Evolutionary conservation across 2,888 invertebrate genomes (phyloP).

Genomic region (Ophioninae sp.): DNA sequence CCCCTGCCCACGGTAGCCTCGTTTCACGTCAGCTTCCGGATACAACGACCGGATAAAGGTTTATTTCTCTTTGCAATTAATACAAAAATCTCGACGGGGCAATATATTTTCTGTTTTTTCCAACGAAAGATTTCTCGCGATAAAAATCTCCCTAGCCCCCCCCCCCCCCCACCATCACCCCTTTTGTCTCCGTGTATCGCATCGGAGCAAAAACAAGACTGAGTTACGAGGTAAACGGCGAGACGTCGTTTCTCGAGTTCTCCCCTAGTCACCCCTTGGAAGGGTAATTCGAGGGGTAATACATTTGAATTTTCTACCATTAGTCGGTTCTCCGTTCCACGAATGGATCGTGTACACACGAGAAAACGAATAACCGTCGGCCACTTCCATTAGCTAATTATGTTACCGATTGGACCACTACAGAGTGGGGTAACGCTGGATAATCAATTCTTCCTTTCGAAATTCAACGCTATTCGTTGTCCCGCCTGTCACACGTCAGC

Average conservation of each 20-base stretch:
- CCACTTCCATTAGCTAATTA: conserved; percentile 80
- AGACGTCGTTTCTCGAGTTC: conserved; percentile 58
- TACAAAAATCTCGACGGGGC: conserved; percentile 1
- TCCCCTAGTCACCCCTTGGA: conserved; percentile 53
- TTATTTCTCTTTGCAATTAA: conserved; percentile 15
- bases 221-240: conserved; percentile 75
- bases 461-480: not conserved
- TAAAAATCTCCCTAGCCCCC: conserved; percentile 69
- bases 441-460: conserved; percentile 53
- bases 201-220: conserved; percentile 77
- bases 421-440: conserved; percentile 36
- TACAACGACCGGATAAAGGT: conserved; percentile 18
- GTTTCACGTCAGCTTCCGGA: not conserved
- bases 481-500: not conserved
- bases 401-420: conserved; percentile 39
- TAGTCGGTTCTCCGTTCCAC: conserved; percentile 65
- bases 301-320: conserved; percentile 79
- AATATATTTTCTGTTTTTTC: not conserved
- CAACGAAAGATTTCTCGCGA: conserved; percentile 57
- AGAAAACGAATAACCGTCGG: conserved; percentile 62
- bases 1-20: no score
- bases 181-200: conserved; percentile 54
- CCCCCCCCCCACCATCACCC: not conserved
- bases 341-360: conserved; percentile 35
- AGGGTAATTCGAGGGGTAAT: conserved; percentile 76